phyloP scores from a whole-genome alignment of 2,888 invertebrate species.

The Venustoraphidia nigricollis region DNA sequence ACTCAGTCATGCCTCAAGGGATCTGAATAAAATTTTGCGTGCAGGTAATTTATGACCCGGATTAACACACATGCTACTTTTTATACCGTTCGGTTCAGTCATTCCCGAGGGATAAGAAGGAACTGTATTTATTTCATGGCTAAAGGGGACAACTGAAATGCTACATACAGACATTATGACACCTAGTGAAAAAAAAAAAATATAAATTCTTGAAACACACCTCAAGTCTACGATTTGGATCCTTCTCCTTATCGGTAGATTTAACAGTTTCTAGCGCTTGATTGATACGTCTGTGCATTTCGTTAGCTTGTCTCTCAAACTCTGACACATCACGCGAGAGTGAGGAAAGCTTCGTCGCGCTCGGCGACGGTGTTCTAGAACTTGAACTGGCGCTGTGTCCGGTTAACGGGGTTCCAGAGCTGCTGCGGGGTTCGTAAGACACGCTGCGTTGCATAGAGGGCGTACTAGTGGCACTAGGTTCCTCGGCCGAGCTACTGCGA shows the following conservation, averaged over 20 bases:
- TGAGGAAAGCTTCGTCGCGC: conserved; percentile 3
- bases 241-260: conserved; percentile 39
- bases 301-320: conserved; percentile 29
- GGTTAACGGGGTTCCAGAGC: conserved; percentile 13
- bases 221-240: conserved; percentile 46
- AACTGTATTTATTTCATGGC: too few species aligned
- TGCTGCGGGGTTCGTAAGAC: conserved; percentile 11
- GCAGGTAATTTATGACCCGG: too few species aligned
- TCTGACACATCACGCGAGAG: conserved; percentile 17
- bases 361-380: conserved; percentile 28
- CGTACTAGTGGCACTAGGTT: too few species aligned
- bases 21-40: too few species aligned
- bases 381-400: conserved; percentile 10
- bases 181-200: too few species aligned
- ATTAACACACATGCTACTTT: too few species aligned
- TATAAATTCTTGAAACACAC: conserved; percentile 19
- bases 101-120: too few species aligned
- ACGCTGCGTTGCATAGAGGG: conserved; percentile 8
- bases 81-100: too few species aligned
- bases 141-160: too few species aligned
- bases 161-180: too few species aligned
- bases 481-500: too few species aligned
- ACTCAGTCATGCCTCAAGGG: too few species aligned
- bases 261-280: conserved; percentile 40
- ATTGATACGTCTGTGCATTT: conserved; percentile 39